phyloP scores from a whole-genome alignment of 2,797 vertebrate species.

The Trachurus trachurus region DNA sequence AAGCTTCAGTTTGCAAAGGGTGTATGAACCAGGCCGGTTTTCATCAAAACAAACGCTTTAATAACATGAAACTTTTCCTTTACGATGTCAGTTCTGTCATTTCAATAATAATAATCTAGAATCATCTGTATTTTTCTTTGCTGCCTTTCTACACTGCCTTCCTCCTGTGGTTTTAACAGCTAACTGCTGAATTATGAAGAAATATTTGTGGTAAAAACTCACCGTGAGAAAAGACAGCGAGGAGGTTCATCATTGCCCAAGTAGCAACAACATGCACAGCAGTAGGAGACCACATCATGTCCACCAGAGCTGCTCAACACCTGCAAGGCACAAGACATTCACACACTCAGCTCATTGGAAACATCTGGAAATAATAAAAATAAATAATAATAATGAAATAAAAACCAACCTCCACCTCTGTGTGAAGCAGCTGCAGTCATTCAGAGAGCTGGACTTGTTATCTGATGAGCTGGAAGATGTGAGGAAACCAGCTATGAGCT shows the following conservation, averaged over 20 bases:
- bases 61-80: too few relatives aligned
- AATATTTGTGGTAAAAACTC: constrained; percentile 7
- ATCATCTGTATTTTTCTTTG: too few relatives aligned
- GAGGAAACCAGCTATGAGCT: constrained; percentile 18
- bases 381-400: too few relatives aligned
- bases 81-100: too few relatives aligned
- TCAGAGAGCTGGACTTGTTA: too few relatives aligned
- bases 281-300: background rate
- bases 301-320: constrained; percentile 14
- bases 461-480: background rate
- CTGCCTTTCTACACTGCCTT: too few relatives aligned
- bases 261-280: background rate
- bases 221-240: constrained; percentile 35
- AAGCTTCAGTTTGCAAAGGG: too few relatives aligned
- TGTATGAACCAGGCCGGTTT: too few relatives aligned
- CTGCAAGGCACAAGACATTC: background rate
- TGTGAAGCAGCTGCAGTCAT: background rate
- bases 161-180: too few relatives aligned
- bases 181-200: rapidly evolving
- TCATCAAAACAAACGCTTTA: too few relatives aligned
- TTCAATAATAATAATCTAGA: too few relatives aligned
- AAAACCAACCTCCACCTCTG: background rate
- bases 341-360: background rate
- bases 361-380: background rate
- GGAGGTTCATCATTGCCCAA: constrained; percentile 12